Base-by-base conservation (phyloP, 2,797 vertebrate genomes). In the Pantherophis vulpinus region DNA sequence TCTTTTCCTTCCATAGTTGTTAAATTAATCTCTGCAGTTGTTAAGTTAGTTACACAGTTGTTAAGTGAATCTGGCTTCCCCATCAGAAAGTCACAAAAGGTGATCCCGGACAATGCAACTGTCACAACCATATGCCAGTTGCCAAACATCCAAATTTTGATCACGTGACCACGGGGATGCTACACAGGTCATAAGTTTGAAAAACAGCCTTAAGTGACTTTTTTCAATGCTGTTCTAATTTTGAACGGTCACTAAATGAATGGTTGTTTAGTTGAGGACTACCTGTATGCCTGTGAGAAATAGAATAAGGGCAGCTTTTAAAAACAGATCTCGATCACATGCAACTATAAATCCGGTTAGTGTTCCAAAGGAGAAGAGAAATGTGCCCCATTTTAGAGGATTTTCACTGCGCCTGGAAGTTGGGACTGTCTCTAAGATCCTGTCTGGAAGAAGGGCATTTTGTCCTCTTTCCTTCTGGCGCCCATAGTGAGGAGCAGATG, bases 401-500 rank as follows among this genome's bases (percentile, higher is more conserved):
- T 92, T 93, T 94, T 74, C 55, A 90, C 74, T 86, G 32, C 60
- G 83, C 95, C 95, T 96, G 96, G 95, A 96, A 97, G 95, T 95
- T 55, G 91, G 92, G 94, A 25, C 94, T 91, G 94, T 60, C 18
- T 94, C 90, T 86, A 23, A 55, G 91, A 94, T 93, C 86, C 6
- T 93, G 92, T 90, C 61, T 96, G 96, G 92, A 96, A 92, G 89
- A 58, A 95, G 96, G 96, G 93, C 91, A 4, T 94, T 97, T 96
- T 95, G 90, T 95, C 92, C 74, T 87, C 88, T 94, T 90, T 95
- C 94, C 93, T 94, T 93, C 90, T 60, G 94, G 94, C 94, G 94
- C 94, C 96, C 97, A 96, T 94, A 95, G 96, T 93, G 95, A 96
- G 94, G 92, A 97, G 96, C 97, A 97, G 97, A 97, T 97, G 97